Evolutionary conservation across 2,113 vertebrate species (phyloP).

Genomic region (Xenopus tropicalis): DNA sequence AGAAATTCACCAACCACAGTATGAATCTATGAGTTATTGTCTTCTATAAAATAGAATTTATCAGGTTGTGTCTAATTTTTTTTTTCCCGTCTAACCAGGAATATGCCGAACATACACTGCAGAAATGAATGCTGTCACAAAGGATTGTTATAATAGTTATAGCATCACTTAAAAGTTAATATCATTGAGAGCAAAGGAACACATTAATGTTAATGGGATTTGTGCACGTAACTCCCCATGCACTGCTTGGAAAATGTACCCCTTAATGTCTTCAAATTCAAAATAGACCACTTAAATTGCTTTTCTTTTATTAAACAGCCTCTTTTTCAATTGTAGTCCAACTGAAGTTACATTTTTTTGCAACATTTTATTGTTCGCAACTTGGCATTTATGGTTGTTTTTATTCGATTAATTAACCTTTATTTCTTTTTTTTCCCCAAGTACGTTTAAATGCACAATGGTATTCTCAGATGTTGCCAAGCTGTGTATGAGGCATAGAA

Average conservation of each 20-base stretch:
- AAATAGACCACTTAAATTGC: slow-evolving; percentile 46
- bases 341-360: slow-evolving; percentile 45
- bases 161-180: slow-evolving; percentile 56
- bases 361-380: slow-evolving; percentile 46
- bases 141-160: slow-evolving; percentile 54
- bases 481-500: slow-evolving; percentile 12
- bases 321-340: slow-evolving; percentile 52
- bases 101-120: slow-evolving; percentile 42
- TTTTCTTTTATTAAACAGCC: slow-evolving; percentile 50
- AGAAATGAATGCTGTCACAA: slow-evolving; percentile 51
- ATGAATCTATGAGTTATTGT: slow-evolving; percentile 52
- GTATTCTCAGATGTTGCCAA: slow-evolving; percentile 29
- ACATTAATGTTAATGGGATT: slow-evolving; percentile 57
- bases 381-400: slow-evolving; percentile 41
- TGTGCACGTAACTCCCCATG: slow-evolving; percentile 49
- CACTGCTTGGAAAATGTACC: slow-evolving; percentile 52
- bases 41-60: slow-evolving; percentile 54
- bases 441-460: slow-evolving; percentile 29
- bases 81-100: slow-evolving; percentile 45
- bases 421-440: slow-evolving; percentile 39
- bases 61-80: slow-evolving; percentile 48
- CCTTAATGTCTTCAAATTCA: slow-evolving; percentile 48
- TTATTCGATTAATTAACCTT: slow-evolving; percentile 48
- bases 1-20: slow-evolving; percentile 50
- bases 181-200: slow-evolving; percentile 50